Percentiles rank a stretch among this genome's conserved stretches.
Evolutionary conservation across 2,797 vertebrate genomes (phyloP).

Genomic region (Melanotaenia nigrans): DNA sequence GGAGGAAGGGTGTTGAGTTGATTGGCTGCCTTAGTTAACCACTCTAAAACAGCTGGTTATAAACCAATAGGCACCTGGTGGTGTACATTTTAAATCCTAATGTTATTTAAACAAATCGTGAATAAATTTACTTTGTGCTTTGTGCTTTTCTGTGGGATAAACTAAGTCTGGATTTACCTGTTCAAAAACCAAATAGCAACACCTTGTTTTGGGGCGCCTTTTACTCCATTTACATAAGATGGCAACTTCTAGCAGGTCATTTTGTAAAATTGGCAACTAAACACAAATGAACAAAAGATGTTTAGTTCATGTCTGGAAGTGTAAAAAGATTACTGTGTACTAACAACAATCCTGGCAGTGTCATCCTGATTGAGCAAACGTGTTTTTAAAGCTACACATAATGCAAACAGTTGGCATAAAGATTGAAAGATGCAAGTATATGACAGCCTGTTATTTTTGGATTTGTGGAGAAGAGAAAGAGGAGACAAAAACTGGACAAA

Average conservation of each 20-base stretch:
- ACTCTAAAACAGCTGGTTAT: slow-evolving; percentile 9
- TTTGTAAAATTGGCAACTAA: slow-evolving; percentile 14
- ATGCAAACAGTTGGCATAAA: too few relatives aligned
- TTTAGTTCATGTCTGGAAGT: neutral
- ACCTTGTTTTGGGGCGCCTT: neutral
- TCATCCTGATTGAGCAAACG: neutral
- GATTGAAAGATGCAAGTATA: too few relatives aligned
- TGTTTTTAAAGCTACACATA: neutral
- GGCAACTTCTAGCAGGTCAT: neutral
- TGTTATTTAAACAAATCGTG: neutral
- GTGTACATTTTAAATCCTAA: slow-evolving; percentile 2
- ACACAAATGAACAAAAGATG: neutral
- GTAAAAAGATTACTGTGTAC: neutral
- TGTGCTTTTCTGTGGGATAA: neutral
- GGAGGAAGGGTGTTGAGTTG: slow-evolving; percentile 45
- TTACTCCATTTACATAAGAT: neutral
- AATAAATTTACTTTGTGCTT: neutral
- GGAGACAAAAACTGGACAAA: too few relatives aligned
- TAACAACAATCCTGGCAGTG: neutral
- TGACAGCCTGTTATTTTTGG: too few relatives aligned
- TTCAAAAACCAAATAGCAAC: neutral
- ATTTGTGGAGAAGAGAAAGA: too few relatives aligned
- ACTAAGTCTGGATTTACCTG: slow-evolving; percentile 12
- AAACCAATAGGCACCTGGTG: slow-evolving; percentile 60
- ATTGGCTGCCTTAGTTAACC: slow-evolving; percentile 19